A percentile compares a stretch with the other conserved stretches of the same genome.
Conservation (phyloP, 35 echinoderm and acorn worm species). For the Chiridota heheva region DNA sequence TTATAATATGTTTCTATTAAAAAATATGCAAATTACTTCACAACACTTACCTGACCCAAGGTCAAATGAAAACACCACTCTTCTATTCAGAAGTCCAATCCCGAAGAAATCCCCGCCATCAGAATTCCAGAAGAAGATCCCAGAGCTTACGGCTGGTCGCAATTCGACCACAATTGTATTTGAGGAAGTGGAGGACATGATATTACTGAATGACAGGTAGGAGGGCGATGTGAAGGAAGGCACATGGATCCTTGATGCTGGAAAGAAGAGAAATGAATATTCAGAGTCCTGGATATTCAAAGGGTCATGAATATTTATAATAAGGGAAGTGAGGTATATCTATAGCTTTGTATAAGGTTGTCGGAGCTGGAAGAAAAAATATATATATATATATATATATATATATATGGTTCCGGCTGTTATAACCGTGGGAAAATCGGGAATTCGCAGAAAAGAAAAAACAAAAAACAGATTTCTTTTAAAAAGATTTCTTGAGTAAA, state of each 20-base stretch:
- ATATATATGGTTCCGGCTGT: too few relatives aligned
- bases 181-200: conserved; percentile 33
- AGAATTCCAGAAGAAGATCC: conserved; percentile 87
- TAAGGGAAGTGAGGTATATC: too few relatives aligned
- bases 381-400: too few relatives aligned
- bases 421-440: too few relatives aligned
- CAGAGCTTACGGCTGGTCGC: conserved; percentile 48
- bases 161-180: conserved; percentile 69
- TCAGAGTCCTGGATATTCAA: too few relatives aligned
- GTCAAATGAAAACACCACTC: conserved; percentile 78
- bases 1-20: background rate
- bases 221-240: conserved; percentile 63
- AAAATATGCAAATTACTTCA: background rate
- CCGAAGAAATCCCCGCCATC: conserved; percentile 82
- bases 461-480: too few relatives aligned
- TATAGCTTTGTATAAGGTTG: too few relatives aligned
- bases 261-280: background rate
- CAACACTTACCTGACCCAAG: conserved; percentile 75
- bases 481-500: too few relatives aligned
- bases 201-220: conserved; percentile 37
- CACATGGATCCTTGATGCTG: conserved; percentile 47
- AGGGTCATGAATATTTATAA: too few relatives aligned
- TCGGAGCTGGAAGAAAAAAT: too few relatives aligned
- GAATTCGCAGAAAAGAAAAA: too few relatives aligned
- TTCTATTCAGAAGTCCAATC: conserved; percentile 58